A percentile compares a stretch with the other conserved stretches of the same genome.
These are phyloP conservation scores for Nettapus auritus DNA, from an alignment of 2,113 vertebrate species.

Conservation along the genomic window DNA sequence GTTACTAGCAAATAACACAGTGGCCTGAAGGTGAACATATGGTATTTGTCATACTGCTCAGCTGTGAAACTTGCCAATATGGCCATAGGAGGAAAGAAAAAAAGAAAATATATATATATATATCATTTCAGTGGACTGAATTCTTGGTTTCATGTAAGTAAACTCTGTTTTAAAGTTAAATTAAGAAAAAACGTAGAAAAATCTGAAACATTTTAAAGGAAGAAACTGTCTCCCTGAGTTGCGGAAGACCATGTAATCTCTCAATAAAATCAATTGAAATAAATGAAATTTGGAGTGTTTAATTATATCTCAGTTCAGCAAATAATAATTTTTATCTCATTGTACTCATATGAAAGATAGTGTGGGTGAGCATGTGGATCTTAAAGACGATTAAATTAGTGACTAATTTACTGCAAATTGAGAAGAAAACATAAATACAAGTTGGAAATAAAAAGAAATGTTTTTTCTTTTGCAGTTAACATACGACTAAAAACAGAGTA, in stretches of 20 bases:
- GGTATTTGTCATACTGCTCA: constrained; percentile 66
- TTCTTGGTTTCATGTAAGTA: background rate
- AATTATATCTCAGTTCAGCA: constrained; percentile 29
- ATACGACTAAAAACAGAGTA: background rate
- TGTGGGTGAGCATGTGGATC: constrained; percentile 9
- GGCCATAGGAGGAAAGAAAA: background rate
- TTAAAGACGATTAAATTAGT: constrained; percentile 61
- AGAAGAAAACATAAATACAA: constrained; percentile 36
- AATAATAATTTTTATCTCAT: constrained; percentile 46
- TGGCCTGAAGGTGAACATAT: constrained; percentile 70
- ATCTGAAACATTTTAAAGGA: background rate
- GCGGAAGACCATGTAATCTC: background rate
- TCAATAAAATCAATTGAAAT: background rate
- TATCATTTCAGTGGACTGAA: background rate
- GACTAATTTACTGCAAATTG: constrained; percentile 34
- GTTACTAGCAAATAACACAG: constrained; percentile 60
- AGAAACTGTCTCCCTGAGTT: background rate
- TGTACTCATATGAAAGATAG: constrained; percentile 7
- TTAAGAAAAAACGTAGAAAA: background rate
- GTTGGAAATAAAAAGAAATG: background rate
- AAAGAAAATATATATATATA: background rate
- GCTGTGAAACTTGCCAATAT: constrained; percentile 45
- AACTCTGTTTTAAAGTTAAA: background rate
- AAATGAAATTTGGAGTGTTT: constrained; percentile 33
- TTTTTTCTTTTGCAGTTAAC: background rate